phyloP scores from a whole-genome alignment of 2,888 invertebrate species.

The Ophion ventricosus region DNA sequence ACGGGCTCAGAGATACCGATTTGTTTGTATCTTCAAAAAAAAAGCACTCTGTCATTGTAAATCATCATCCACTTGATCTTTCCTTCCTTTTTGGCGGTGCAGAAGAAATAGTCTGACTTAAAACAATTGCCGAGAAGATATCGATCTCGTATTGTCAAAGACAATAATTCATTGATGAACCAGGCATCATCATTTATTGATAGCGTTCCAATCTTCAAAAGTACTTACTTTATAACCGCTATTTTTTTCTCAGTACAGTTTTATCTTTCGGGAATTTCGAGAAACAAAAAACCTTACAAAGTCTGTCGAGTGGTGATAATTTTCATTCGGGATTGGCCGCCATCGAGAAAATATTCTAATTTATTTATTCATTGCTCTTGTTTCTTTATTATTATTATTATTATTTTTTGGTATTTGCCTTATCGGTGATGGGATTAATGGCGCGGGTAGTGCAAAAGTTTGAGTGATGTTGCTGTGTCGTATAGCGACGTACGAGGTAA shows the following conservation, averaged over 20 bases:
- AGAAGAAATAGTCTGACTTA: background rate
- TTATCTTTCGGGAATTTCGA: background rate
- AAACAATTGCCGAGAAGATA: background rate
- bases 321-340: background rate
- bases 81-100: background rate
- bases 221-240: background rate
- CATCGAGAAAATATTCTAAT: slow-evolving; percentile 1
- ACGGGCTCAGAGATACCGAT: background rate
- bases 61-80: background rate
- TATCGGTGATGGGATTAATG: slow-evolving; percentile 57
- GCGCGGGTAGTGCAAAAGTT: slow-evolving; percentile 28
- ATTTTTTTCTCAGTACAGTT: no score
- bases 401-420: slow-evolving; percentile 35
- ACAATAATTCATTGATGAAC: background rate
- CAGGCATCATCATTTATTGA: background rate
- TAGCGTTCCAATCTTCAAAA: background rate
- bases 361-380: background rate
- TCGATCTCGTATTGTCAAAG: background rate
- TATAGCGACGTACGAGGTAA: slow-evolving; percentile 34
- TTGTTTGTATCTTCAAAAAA: background rate
- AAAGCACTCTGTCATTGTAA: background rate
- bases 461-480: slow-evolving; percentile 46
- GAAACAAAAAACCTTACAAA: background rate
- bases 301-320: background rate
- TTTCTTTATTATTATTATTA: slow-evolving; percentile 15